A percentile compares a stretch with the other conserved stretches of the same genome.
Conservation (phyloP, 2,113 vertebrate genomes). For the Thalassarche chlororhynchos region DNA sequence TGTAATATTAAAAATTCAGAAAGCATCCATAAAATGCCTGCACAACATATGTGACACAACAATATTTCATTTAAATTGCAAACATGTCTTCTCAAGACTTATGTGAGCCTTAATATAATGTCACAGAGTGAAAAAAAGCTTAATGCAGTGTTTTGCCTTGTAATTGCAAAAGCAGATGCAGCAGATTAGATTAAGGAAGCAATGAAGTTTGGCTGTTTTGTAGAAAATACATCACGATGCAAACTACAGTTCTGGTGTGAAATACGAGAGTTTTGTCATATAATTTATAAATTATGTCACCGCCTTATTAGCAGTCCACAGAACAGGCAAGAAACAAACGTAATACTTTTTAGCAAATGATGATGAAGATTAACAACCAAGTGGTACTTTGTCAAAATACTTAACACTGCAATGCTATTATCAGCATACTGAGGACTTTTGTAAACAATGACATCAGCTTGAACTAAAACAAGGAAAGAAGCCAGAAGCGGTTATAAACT, state of each 20-base stretch:
- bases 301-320: neutral
- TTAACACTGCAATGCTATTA: constrained; percentile 41
- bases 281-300: neutral
- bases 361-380: neutral
- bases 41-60: neutral
- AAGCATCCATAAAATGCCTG: neutral
- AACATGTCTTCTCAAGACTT: neutral
- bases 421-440: constrained; percentile 81
- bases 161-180: neutral
- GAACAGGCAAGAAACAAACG: neutral
- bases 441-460: constrained; percentile 43
- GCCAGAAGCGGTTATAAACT: constrained; percentile 65
- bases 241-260: neutral
- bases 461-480: constrained; percentile 50
- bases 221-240: neutral
- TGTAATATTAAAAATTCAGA: neutral
- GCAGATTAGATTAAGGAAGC: neutral
- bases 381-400: neutral
- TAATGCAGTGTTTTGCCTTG: neutral
- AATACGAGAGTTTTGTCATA: neutral
- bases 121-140: neutral
- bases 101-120: neutral
- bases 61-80: neutral
- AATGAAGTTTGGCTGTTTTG: neutral
- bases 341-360: neutral